phyloP scores from a whole-genome alignment of 2,888 invertebrate genomes.

The Netelia inedita region DNA sequence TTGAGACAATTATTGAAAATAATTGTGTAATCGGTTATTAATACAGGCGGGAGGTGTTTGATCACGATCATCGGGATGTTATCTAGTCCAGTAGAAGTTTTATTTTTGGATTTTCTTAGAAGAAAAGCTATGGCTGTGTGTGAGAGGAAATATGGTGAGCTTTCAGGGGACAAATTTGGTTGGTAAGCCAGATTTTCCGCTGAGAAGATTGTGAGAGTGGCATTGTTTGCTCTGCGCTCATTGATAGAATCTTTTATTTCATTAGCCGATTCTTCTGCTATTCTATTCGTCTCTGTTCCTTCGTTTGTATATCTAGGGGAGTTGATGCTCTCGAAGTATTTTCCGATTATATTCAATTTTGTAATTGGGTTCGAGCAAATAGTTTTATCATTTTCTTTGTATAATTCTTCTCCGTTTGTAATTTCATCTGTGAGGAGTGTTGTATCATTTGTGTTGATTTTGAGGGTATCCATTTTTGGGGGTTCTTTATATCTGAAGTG shows the following conservation, averaged over 20 bases:
- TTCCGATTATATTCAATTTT: background rate
- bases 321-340: slow-evolving; percentile 34
- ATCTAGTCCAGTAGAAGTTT: slow-evolving; percentile 53
- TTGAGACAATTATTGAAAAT: slow-evolving; percentile 60
- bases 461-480: too few relatives aligned
- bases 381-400: too few relatives aligned
- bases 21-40: slow-evolving; percentile 8
- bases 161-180: background rate
- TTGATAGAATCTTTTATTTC: too few relatives aligned
- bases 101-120: slow-evolving; percentile 38
- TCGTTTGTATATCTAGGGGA: slow-evolving; percentile 31
- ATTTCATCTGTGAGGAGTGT: too few relatives aligned
- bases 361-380: background rate
- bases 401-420: too few relatives aligned
- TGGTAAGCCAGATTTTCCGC: background rate
- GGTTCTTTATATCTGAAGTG: too few relatives aligned
- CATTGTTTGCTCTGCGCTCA: background rate
- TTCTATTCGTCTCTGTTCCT: background rate
- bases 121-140: background rate
- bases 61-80: slow-evolving; percentile 55
- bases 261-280: background rate
- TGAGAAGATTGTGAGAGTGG: background rate
- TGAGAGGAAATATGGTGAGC: background rate
- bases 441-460: too few relatives aligned
- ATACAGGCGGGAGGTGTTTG: slow-evolving; percentile 15